phyloP scores from a whole-genome alignment of 2,888 invertebrate species.

The Hirtodrosophila trivittata region DNA sequence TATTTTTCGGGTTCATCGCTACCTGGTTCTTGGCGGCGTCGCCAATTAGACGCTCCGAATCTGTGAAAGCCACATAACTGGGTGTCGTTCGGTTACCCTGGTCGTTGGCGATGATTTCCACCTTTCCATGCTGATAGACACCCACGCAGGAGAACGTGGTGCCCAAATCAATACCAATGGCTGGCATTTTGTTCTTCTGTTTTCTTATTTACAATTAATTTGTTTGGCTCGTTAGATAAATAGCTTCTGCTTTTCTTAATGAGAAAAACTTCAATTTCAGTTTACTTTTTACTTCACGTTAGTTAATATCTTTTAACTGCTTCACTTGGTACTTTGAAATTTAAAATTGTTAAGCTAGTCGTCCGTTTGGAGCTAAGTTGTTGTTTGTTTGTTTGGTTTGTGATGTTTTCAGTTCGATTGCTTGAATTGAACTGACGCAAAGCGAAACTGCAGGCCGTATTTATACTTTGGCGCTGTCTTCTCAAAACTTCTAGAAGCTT shows the following conservation, averaged over 20 bases:
- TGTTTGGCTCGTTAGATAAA: not conserved
- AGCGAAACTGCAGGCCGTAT: too few species aligned
- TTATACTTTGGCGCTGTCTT: too few species aligned
- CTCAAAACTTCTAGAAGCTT: too few species aligned
- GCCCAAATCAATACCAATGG: conserved; percentile 85
- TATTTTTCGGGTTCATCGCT: conserved; percentile 95
- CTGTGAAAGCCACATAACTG: conserved; percentile 90
- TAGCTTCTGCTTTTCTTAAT: conserved; percentile 1
- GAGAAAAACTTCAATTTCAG: too few species aligned
- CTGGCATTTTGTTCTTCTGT: conserved; percentile 83
- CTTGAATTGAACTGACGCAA: too few species aligned
- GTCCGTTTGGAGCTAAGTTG: too few species aligned
- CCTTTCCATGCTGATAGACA: conserved; percentile 92
- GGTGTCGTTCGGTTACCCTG: conserved; percentile 86
- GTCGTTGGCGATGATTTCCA: conserved; percentile 93
- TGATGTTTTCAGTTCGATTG: too few species aligned
- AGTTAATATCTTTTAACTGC: too few species aligned
- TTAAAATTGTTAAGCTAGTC: too few species aligned
- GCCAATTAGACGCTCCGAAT: conserved; percentile 88
- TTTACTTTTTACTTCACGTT: too few species aligned
- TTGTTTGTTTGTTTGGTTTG: too few species aligned
- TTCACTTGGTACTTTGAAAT: too few species aligned
- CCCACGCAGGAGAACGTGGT: conserved; percentile 90
- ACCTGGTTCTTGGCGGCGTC: conserved; percentile 93
- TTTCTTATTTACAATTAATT: not conserved